These are phyloP conservation scores for Rafetus swinhoei DNA, from an alignment of 2,113 vertebrate species.

Conservation along the genomic window DNA sequence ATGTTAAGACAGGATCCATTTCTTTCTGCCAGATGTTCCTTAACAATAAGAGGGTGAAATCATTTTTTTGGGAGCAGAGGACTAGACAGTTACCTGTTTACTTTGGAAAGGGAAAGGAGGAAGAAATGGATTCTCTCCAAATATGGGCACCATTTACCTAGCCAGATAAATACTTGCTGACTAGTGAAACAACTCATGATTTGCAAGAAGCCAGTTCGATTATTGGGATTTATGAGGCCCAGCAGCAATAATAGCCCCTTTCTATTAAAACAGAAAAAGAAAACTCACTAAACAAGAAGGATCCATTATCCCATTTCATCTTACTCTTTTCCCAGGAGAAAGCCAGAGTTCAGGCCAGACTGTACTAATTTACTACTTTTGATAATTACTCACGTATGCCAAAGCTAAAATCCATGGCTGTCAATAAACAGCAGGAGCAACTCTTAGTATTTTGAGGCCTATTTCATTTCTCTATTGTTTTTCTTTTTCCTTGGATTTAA, in stretches of 20 bases:
- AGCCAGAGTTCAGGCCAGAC: not conserved
- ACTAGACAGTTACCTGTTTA: not conserved
- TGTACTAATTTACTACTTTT: not conserved
- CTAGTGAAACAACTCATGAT: rapidly evolving
- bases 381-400: not conserved
- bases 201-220: not conserved
- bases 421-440: not conserved
- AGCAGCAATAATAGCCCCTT: not conserved
- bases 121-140: not conserved
- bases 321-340: not conserved
- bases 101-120: not conserved
- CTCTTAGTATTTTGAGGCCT: not conserved
- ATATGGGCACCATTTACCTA: not conserved
- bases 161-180: not conserved
- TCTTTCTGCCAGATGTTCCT: not conserved
- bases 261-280: not conserved
- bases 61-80: too few relatives aligned
- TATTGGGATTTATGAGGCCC: not conserved
- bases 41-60: too few relatives aligned
- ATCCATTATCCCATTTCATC: not conserved
- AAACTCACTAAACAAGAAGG: rapidly evolving
- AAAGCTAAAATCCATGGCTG: constrained; percentile 1
- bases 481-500: not conserved
- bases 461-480: not conserved
- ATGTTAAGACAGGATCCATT: not conserved